Evolutionary conservation across 2,888 invertebrate genomes (phyloP).

Genomic region (Philhelius pedissequus): DNA sequence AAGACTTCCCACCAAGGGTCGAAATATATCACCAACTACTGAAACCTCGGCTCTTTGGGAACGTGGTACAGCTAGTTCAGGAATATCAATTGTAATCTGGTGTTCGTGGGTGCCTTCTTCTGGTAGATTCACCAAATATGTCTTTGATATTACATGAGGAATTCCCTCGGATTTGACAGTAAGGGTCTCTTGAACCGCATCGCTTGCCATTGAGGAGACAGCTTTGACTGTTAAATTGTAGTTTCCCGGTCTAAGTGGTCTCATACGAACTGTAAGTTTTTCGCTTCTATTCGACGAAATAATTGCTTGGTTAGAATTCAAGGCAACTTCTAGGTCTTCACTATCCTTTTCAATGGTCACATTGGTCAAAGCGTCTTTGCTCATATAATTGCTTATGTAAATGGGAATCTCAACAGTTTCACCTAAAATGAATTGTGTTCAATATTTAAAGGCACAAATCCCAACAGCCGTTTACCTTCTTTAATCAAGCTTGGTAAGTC

Average conservation of each 20-base stretch:
- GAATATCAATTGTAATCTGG: conserved; percentile 79
- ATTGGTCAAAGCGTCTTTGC: conserved; percentile 82
- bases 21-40: conserved; percentile 81
- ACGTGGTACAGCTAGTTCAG: conserved; percentile 80
- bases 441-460: not conserved
- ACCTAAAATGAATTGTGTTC: conserved; percentile 15
- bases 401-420: conserved; percentile 87
- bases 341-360: conserved; percentile 84
- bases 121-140: conserved; percentile 84
- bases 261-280: conserved; percentile 84
- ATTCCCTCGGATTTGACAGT: conserved; percentile 86
- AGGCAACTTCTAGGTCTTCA: conserved; percentile 71
- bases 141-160: conserved; percentile 83
- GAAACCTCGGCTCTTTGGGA: conserved; percentile 81
- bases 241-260: conserved; percentile 83
- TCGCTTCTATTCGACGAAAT: conserved; percentile 19
- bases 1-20: conserved; percentile 81
- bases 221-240: conserved; percentile 86
- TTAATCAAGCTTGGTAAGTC: conserved; percentile 88
- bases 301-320: not conserved
- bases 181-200: conserved; percentile 83
- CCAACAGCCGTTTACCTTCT: conserved; percentile 79
- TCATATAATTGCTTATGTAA: conserved; percentile 87
- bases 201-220: conserved; percentile 75
- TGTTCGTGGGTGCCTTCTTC: conserved; percentile 78